Conservation (phyloP, 2,797 vertebrate species). For the Bovichtus variegatus region DNA sequence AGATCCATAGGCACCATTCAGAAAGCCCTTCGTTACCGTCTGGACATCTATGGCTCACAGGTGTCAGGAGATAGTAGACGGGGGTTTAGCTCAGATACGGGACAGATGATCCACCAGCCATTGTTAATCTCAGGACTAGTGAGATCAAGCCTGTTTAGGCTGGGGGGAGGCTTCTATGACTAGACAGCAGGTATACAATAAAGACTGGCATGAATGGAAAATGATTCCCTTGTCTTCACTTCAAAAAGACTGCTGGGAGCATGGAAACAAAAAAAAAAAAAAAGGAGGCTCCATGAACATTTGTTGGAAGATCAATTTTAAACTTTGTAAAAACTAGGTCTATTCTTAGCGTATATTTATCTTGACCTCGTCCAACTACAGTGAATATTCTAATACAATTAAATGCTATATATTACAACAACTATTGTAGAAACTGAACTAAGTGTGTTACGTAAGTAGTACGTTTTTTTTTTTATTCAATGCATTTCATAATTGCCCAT, state of each 20-base stretch:
- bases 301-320: too few relatives aligned
- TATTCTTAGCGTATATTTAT: not conserved
- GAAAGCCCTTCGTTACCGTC: slow-evolving; percentile 15
- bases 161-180: slow-evolving; percentile 11
- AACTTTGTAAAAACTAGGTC: too few relatives aligned
- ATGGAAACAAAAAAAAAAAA: not conserved
- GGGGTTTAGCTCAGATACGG: slow-evolving; percentile 9
- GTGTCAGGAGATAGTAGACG: slow-evolving; percentile 35
- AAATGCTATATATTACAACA: too few relatives aligned
- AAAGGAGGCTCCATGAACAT: too few relatives aligned
- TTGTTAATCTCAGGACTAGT: slow-evolving; percentile 30
- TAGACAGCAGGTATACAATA: not conserved
- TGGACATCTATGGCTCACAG: slow-evolving; percentile 38
- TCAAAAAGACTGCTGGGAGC: not conserved
- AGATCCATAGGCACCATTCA: slow-evolving; percentile 40
- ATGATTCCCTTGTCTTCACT: not conserved
- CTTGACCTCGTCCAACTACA: not conserved
- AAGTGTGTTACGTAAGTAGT: too few relatives aligned
- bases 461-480: too few relatives aligned
- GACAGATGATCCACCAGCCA: slow-evolving; percentile 48
- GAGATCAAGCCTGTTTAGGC: slow-evolving; percentile 21
- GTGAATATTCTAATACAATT: too few relatives aligned
- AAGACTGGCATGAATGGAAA: not conserved
- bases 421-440: too few relatives aligned
- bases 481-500: too few relatives aligned